Evolutionary conservation across 2,797 vertebrate species (phyloP), one percentile per base, ranked within the genome.

Genomic region (Phrynocephalus forsythii): DNA sequence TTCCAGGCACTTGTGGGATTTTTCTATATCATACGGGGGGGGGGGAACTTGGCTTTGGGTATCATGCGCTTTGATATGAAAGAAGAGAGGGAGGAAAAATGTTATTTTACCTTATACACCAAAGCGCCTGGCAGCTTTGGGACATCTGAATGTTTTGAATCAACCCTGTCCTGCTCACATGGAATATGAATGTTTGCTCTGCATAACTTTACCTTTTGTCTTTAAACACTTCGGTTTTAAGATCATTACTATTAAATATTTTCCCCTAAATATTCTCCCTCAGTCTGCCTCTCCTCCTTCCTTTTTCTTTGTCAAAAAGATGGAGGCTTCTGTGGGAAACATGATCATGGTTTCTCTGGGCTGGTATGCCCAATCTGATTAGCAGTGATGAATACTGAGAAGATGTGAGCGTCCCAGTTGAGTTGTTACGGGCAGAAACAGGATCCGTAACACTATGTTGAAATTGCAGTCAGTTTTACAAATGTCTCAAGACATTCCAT

Each of bases 331-430:
- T 88, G 82, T 85, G 38, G 68, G 87, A 67, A 44, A 79, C 5
- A 72, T 63, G 16, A 63, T 60, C 9, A 60, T 63, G 60, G 60
- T 20, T 63, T 63, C 60, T 20, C 18, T 63, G 16, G 60, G 60
- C 13, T 63, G 18, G 66, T 90, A 33, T n/a, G n/a, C 85, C 9
- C 73, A 84, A 87, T 85, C 76, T 91, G 86, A 75, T 63, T 63
- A 82, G 91, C 78, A 48, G 52, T 93, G 90, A 93, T 82, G 84
- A 89, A 83, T 83, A 83, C 91, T 83, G 75, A 89, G 91, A 90
- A 91, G 52, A 28, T 93, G 48, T 78, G 90, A 92, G 38, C 5
- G 87, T 92, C 91, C 88, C 93, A 93, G 92, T 93, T 92, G 95
- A 63, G 83, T n/a, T 84, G 93, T 44, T 75, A 75, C 26, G 68